phyloP scores from a whole-genome alignment of 2,113 vertebrate genomes.

The Calidris pugnax region DNA sequence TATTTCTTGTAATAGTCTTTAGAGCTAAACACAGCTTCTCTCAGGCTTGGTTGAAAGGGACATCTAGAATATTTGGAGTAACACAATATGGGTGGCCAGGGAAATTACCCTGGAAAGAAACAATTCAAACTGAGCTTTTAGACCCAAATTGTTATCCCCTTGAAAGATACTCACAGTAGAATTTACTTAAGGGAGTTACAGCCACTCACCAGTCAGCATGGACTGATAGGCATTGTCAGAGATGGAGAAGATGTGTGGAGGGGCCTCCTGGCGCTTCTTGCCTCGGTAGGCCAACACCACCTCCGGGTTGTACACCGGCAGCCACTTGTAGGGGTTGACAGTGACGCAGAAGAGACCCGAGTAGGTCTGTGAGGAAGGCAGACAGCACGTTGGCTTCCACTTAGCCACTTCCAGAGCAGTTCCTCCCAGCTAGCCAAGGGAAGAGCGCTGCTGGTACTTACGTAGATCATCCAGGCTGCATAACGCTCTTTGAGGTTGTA shows the following conservation, averaged over 20 bases:
- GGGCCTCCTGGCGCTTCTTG: not conserved
- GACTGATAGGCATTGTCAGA: not conserved
- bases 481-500: conserved; percentile 85
- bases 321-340: conserved; percentile 84
- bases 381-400: not conserved
- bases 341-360: conserved; percentile 79
- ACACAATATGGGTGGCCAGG: not conserved
- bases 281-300: conserved; percentile 72
- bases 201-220: not conserved
- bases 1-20: not conserved
- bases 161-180: not conserved
- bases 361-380: conserved; percentile 53
- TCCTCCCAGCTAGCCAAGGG: not conserved
- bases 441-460: conserved; percentile 55
- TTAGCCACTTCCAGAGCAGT: too few relatives aligned
- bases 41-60: not conserved
- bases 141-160: not conserved
- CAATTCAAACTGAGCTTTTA: not conserved
- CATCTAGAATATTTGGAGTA: not conserved
- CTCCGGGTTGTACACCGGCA: conserved; percentile 80
- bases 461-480: conserved; percentile 82
- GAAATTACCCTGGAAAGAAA: not conserved
- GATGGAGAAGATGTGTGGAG: not conserved
- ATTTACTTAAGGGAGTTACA: not conserved
- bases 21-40: not conserved